Evolutionary conservation across 2,797 vertebrate species (phyloP).

Genomic region (Gouania willdenowi): DNA sequence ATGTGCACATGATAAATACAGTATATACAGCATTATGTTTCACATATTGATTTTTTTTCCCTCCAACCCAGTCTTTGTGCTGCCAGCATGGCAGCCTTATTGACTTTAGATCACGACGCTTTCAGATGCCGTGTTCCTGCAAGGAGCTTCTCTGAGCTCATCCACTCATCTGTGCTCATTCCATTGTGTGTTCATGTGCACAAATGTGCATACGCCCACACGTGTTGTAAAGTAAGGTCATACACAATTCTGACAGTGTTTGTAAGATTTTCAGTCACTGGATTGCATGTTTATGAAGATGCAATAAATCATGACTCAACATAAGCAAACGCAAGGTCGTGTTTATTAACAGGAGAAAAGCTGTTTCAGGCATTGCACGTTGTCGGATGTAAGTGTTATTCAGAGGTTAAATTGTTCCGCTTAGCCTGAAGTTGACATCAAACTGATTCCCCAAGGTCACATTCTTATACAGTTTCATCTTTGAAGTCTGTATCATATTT

Average conservation of each 20-base stretch:
- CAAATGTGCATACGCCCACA: background rate
- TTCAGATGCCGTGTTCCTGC: constrained; percentile 5
- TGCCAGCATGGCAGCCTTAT: constrained; percentile 11
- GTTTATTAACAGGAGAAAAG: constrained; percentile 66
- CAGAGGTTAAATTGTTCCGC: constrained; percentile 29
- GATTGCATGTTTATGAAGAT: constrained; percentile 60
- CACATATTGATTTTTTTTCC: constrained; percentile 23
- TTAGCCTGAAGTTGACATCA: constrained; percentile 6
- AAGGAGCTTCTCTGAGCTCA: background rate
- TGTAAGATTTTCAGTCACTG: constrained; percentile 65
- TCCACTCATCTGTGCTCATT: background rate
- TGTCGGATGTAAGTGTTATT: constrained; percentile 38
- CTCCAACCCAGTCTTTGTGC: constrained; percentile 4
- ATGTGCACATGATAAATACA: constrained; percentile 33
- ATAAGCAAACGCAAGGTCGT: constrained; percentile 65
- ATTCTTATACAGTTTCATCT: background rate
- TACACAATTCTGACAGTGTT: constrained; percentile 61
- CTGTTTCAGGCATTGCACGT: constrained; percentile 41
- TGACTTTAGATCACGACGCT: constrained; percentile 16
- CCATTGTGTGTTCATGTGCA: background rate
- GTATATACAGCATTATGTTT: constrained; percentile 17
- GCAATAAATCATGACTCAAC: constrained; percentile 65
- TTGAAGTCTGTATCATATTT: too few species aligned
- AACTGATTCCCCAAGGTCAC: constrained; percentile 4
- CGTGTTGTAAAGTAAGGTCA: constrained; percentile 20